Evolutionary conservation across 2,797 vertebrate genomes (phyloP), one percentile per base, ranked within the genome.

Genomic region (Pempheris klunzingeri): DNA sequence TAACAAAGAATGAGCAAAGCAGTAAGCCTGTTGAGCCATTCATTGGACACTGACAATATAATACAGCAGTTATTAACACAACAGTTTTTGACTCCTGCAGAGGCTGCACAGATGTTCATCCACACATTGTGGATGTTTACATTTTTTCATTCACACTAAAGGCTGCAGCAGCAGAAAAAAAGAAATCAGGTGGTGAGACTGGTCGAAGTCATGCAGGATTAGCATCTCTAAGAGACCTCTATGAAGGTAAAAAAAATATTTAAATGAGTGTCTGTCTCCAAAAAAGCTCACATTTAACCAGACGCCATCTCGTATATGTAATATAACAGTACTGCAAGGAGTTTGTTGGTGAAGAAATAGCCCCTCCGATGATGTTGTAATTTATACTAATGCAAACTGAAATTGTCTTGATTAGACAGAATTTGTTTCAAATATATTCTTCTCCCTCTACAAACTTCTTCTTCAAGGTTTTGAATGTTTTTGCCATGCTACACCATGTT

Each of bases 21-120:
- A 44, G 62, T 71, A 49, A 32, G 39, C 71, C 43, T 69, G 41
- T 54, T 0, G 4, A 71, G 52, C 63, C 74, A 46, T 65, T 71
- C 81, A 88, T 81, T 87, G 84, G 69, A 84, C 67, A 71, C 0
- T 26, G 30, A 90, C 68, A 69, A 30, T 50, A 28, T 68, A 72
- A 77, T 72, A 84, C 77, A 87, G 64, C 54, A 74, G 61, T 66
- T 79, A 1, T 59, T 26, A 53, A 80, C 47, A 74, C 22, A 61
- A 54, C 46, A 63, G 22, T 53, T 32, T 62, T 71, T 43, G 22
- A 57, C 43, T 61, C 41, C 49, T 64, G 52, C 20, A 30, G 22
- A 78, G 39, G 64, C 46, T 73, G 49, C 52, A 67, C 53, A 30
- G 6, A 66, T 22, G 26, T 75, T 44, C 14, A 39, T 54, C 39